phyloP scores from a whole-genome alignment of 2,888 invertebrate species.

The Nysson spinosus region DNA sequence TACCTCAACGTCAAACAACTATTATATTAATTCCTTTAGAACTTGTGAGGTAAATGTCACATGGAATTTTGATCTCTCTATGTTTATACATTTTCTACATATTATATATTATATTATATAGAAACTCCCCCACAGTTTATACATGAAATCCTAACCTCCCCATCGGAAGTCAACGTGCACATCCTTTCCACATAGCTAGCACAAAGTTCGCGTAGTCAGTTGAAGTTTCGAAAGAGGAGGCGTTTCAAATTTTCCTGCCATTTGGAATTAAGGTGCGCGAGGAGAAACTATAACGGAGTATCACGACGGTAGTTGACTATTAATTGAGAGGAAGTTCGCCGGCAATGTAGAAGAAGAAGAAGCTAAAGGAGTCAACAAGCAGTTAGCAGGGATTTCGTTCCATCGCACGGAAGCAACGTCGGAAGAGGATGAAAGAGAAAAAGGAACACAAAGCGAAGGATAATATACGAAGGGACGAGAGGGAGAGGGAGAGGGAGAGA shows the following conservation, averaged over 20 bases:
- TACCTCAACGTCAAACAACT: too few relatives aligned
- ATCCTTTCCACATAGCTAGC: too few relatives aligned
- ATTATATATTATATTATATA: too few relatives aligned
- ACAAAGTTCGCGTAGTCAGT: too few relatives aligned
- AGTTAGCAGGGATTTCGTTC: conserved; percentile 26
- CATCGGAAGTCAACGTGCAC: too few relatives aligned
- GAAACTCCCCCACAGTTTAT: too few relatives aligned
- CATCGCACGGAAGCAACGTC: conserved; percentile 21
- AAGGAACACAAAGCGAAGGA: not conserved
- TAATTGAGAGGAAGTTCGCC: conserved; percentile 53
- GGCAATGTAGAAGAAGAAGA: conserved; percentile 35
- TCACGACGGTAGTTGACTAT: conserved; percentile 43
- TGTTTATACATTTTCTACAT: too few relatives aligned
- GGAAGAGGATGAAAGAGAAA: conserved; percentile 2
- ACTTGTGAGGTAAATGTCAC: too few relatives aligned
- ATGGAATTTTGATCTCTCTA: too few relatives aligned
- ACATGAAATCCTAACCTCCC: too few relatives aligned
- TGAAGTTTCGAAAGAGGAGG: not conserved
- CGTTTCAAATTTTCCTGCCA: too few relatives aligned
- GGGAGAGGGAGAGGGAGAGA: not conserved
- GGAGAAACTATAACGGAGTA: conserved; percentile 33
- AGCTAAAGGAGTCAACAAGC: conserved; percentile 41
- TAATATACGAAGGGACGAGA: not conserved
- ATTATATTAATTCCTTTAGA: too few relatives aligned
- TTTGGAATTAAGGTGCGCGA: conserved; percentile 22